Conservation (phyloP, 2,113 vertebrate species). For the Peromyscus leucopus region DNA sequence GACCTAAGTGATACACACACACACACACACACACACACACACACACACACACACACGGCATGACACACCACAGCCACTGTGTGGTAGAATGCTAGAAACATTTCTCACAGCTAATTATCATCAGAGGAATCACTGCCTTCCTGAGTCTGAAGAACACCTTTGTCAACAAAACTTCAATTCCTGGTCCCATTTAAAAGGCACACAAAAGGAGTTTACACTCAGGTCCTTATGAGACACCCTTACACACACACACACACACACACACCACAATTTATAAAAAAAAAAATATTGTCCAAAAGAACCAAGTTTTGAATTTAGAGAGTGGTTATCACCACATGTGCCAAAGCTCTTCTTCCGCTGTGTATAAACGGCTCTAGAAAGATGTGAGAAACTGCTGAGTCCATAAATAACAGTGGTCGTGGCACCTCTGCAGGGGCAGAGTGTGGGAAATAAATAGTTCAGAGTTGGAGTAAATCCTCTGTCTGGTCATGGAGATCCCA, state of each 20-base stretch:
- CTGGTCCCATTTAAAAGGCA: conserved; percentile 70
- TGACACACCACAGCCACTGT: background rate
- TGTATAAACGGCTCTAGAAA: conserved; percentile 61
- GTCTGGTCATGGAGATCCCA: background rate
- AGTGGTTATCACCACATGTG: conserved; percentile 16
- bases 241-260: background rate
- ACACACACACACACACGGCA: background rate
- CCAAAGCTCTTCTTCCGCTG: conserved; percentile 75
- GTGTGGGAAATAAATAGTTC: conserved; percentile 85
- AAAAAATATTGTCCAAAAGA: conserved; percentile 68
- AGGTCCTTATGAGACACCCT: background rate
- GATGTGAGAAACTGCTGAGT: conserved; percentile 49
- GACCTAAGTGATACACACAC: background rate
- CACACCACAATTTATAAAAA: conserved; percentile 66
- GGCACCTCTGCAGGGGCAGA: background rate
- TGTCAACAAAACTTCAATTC: conserved; percentile 57
- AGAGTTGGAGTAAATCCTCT: background rate
- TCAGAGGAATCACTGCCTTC: background rate
- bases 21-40: no score
- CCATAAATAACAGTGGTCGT: background rate
- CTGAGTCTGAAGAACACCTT: conserved; percentile 49
- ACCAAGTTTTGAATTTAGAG: conserved; percentile 67
- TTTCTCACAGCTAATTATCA: background rate
- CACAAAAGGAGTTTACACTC: conserved; percentile 63
- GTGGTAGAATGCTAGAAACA: conserved; percentile 70